Conservation (phyloP, 2,113 vertebrate genomes). For the Alaudala cheleensis region DNA sequence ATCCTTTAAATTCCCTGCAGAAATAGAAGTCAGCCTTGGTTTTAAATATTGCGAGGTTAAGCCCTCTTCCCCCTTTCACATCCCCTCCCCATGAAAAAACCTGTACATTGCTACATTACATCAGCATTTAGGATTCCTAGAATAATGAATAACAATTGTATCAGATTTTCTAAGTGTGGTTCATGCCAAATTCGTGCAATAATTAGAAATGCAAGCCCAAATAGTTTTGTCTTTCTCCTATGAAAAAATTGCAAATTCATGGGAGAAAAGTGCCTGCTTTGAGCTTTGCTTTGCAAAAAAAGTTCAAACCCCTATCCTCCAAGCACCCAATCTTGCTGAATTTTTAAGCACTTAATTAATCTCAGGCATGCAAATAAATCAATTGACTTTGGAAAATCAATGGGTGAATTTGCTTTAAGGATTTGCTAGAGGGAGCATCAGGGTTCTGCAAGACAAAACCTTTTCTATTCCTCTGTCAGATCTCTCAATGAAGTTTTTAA, state of each 20-base stretch:
- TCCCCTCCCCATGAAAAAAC: background rate
- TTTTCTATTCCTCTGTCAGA: background rate
- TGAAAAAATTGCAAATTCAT: background rate
- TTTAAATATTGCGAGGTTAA: slow-evolving; percentile 10
- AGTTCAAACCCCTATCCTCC: rapidly evolving
- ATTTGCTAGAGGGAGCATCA: background rate
- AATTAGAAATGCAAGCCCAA: slow-evolving; percentile 48
- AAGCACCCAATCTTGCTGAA: background rate
- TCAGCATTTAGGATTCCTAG: slow-evolving; percentile 25
- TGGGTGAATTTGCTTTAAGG: background rate
- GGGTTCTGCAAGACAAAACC: background rate
- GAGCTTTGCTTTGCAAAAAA: background rate
- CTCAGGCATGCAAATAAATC: background rate
- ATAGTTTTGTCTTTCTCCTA: slow-evolving; percentile 48
- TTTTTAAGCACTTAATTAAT: background rate
- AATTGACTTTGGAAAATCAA: background rate
- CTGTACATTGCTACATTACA: background rate
- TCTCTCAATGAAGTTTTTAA: slow-evolving; percentile 23
- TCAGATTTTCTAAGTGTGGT: background rate
- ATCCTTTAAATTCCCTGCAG: slow-evolving; percentile 16
- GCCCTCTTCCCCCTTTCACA: background rate
- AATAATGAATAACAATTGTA: slow-evolving; percentile 35
- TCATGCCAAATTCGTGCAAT: background rate
- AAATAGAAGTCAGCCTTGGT: background rate
- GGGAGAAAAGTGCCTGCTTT: background rate